Conservation (phyloP, 2,113 vertebrate species). For the Pardalotus punctatus region DNA sequence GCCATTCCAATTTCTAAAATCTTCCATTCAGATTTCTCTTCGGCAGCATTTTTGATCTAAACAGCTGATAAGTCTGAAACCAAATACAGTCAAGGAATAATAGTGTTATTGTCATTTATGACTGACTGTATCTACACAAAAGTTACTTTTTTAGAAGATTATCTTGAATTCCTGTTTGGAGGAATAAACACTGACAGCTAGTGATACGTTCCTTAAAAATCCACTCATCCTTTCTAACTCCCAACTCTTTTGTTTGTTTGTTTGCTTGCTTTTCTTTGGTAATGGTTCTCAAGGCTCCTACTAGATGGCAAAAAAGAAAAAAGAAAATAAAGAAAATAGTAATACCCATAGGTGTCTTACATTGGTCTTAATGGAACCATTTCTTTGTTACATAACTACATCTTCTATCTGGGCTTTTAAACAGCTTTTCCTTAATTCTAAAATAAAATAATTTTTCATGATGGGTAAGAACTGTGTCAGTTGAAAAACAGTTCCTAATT, state of each 20-base stretch:
- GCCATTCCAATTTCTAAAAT: not conserved
- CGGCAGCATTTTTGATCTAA: not conserved
- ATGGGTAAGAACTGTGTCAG: not conserved
- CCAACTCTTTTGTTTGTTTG: not conserved
- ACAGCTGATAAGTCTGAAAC: not conserved
- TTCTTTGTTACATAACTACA: not conserved
- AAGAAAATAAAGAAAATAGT: fast-evolving
- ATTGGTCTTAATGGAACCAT: not conserved
- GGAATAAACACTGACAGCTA: not conserved
- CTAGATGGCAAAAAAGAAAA: not conserved
- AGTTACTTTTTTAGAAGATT: not conserved
- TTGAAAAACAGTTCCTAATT: not conserved
- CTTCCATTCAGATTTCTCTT: not conserved
- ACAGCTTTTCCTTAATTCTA: not conserved
- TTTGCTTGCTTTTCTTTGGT: not conserved
- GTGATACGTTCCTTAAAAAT: not conserved
- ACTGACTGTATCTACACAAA: not conserved
- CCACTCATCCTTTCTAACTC: not conserved
- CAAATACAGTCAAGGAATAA: not conserved
- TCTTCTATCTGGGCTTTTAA: not conserved
- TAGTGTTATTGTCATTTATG: not conserved
- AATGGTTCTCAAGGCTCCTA: not conserved
- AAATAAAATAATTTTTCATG: not conserved
- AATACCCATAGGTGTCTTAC: not conserved
- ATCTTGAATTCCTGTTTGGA: not conserved